A percentile compares a stretch with the other conserved stretches of the same genome.
These are phyloP conservation scores for Eleutherodactylus coqui DNA, from an alignment of 2,797 vertebrate species.

Conservation along the genomic window DNA sequence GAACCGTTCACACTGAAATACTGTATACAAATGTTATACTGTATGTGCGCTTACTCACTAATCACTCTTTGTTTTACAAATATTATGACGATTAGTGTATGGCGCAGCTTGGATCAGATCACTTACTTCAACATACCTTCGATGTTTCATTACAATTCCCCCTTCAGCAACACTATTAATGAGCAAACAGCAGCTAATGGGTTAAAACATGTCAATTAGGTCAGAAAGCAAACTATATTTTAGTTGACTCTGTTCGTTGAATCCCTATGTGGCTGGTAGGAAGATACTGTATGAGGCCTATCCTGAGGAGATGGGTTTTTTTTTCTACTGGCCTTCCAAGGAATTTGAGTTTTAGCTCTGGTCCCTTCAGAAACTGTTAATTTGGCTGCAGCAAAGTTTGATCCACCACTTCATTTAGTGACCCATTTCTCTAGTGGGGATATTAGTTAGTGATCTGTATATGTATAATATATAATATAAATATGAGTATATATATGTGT, in stretches of 20 bases:
- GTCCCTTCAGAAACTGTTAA: neutral
- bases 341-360: neutral
- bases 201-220: constrained; percentile 46
- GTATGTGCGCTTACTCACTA: constrained; percentile 22
- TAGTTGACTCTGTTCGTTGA: constrained; percentile 67
- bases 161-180: neutral
- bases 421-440: neutral
- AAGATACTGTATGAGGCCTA: constrained; percentile 65
- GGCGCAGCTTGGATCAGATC: constrained; percentile 11
- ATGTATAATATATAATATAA: neutral
- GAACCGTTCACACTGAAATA: neutral
- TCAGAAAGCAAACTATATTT: constrained; percentile 56
- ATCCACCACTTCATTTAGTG: neutral
- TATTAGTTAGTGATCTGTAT: neutral
- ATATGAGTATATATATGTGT: neutral
- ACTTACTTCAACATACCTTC: neutral
- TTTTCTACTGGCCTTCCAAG: constrained; percentile 34
- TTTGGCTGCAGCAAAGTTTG: neutral
- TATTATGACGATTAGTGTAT: constrained; percentile 33
- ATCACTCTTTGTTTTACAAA: constrained; percentile 49
- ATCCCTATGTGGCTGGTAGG: constrained; percentile 62
- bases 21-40: constrained; percentile 46
- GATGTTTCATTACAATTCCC: neutral
- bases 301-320: constrained; percentile 56
- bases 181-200: neutral